Percentiles rank a stretch among this genome's conserved stretches.
phyloP scores from a whole-genome alignment of 2,113 vertebrate genomes.

The Tangachromis dhanisi region DNA sequence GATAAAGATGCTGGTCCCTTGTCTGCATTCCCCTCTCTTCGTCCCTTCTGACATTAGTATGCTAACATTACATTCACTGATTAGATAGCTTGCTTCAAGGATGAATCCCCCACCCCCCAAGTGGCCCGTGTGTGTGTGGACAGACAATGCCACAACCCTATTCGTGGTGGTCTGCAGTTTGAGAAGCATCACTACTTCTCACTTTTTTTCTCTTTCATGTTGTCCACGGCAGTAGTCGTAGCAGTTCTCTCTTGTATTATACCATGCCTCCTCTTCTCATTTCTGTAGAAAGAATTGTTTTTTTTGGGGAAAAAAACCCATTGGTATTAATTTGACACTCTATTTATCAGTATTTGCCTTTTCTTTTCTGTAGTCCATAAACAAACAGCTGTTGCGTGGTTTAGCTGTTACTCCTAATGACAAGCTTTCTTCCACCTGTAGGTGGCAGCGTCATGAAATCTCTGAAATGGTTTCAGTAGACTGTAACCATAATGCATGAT shows the following conservation, averaged over 20 bases:
- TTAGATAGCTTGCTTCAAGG: slow-evolving; percentile 68
- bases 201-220: not conserved
- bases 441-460: slow-evolving; percentile 47
- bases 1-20: slow-evolving; percentile 41
- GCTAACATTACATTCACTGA: slow-evolving; percentile 62
- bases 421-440: slow-evolving; percentile 4
- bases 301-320: accelerated
- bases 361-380: not conserved
- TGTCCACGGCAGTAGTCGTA: not conserved
- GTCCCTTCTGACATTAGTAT: slow-evolving; percentile 56
- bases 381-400: not conserved
- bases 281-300: not conserved
- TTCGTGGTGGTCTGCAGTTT: not conserved
- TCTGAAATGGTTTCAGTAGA: not conserved
- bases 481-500: not conserved
- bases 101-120: slow-evolving; percentile 52
- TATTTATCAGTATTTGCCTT: not conserved
- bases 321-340: not conserved
- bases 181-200: not conserved
- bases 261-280: not conserved
- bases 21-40: slow-evolving; percentile 15
- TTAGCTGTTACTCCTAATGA: not conserved
- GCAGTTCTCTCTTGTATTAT: not conserved
- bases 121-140: slow-evolving; percentile 9
- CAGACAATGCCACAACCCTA: not conserved